Evolutionary conservation across 2,113 vertebrate species (phyloP).

Genomic region (Nannospalax galili): DNA sequence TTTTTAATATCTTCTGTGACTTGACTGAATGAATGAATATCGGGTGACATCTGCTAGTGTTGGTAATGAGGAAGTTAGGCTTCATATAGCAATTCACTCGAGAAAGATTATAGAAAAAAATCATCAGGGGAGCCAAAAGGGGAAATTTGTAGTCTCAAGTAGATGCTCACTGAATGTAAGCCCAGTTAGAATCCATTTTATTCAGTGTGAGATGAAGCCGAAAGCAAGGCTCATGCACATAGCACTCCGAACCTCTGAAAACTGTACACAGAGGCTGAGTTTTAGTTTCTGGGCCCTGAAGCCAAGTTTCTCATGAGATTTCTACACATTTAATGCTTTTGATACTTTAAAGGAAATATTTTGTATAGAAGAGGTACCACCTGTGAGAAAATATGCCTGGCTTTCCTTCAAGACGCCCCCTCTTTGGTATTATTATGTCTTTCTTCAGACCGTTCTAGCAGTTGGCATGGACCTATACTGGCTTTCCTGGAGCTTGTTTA

Average conservation of each 20-base stretch:
- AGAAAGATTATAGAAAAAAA: background rate
- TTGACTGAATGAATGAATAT: background rate
- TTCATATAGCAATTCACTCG: background rate
- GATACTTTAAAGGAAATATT: background rate
- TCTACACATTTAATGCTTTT: slow-evolving; percentile 15
- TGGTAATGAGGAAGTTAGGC: background rate
- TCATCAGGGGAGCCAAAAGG: background rate
- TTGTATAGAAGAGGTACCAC: background rate
- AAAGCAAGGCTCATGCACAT: background rate
- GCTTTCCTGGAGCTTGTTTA: background rate
- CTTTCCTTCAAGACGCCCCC: background rate
- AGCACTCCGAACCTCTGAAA: background rate
- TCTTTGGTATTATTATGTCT: background rate
- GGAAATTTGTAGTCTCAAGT: background rate
- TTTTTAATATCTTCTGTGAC: slow-evolving; percentile 3
- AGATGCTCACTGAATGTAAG: slow-evolving; percentile 21
- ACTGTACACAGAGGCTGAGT: background rate
- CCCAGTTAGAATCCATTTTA: background rate
- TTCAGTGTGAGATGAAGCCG: background rate
- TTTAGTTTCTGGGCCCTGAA: slow-evolving; percentile 27
- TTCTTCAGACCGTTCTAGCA: background rate
- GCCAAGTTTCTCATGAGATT: background rate
- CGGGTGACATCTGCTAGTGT: background rate
- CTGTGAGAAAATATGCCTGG: background rate
- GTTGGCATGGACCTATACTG: background rate